Evolutionary conservation across 2,797 vertebrate species (phyloP), one percentile per base, ranked within the genome.

Genomic region (Hydrolagus colliei): DNA sequence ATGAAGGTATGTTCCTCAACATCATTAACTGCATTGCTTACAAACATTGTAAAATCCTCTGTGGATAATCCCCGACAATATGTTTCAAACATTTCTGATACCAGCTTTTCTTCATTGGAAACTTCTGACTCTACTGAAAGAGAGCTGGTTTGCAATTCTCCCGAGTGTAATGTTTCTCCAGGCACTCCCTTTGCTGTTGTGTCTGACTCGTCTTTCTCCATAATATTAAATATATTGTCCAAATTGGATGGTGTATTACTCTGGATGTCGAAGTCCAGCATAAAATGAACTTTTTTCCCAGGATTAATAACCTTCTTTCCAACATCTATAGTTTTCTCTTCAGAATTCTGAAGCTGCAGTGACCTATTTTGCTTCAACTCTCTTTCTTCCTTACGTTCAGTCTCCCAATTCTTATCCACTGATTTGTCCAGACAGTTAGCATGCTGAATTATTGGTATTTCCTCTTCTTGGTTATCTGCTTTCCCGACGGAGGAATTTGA

Each of bases 351-450:
- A 80, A 32, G 63, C 13, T 67, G 78, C 9, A 16, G 67, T 10
- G 22, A 35, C 62, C 14, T 61, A 62, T 35, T 27, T 80, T 80
- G 78, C 27, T 20, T 80, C 8, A 27, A 35, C 65, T 18, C 22
- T 61, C 18, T 35, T 67, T 4, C 8, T 27, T 80, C 78, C 65
- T 4, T 16, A 80, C 89, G 89, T 11, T 91, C 90, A 0, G 86
- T 18, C 35, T 91, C 90, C 89, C 90, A 90, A 88, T 89, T 88
- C 61, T 91, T 89, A 0, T 86, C 1, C 0, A 67, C 63, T 0
- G 80, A 41, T 32, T 18, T 52, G 13, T 22, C 14, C 79, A 18
- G 6, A 2, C 16, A 27, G 8, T 63, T 32, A 59, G 22, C 7
- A 3, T 20, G 9, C 13, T 85, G 85, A 32, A 72, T 9, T 62